Conservation (phyloP, 2,797 vertebrate species). For the Diceros bicornis region DNA sequence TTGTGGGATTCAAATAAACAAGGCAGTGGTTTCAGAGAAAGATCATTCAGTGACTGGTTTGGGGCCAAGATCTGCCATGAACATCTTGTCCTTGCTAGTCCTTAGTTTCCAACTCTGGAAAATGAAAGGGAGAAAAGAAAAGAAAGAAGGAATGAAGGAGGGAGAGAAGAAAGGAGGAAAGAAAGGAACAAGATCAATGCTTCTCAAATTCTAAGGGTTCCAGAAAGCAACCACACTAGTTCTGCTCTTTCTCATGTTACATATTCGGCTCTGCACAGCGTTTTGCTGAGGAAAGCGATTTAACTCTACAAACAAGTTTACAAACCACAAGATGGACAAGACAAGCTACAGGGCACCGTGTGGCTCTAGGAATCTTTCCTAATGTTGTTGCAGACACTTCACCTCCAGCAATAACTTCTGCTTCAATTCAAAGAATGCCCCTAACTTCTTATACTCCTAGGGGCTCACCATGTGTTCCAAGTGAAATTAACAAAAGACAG, state of each 20-base stretch:
- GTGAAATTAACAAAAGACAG: background rate
- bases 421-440: background rate
- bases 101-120: background rate
- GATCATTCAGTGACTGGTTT: background rate
- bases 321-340: slow-evolving; percentile 35
- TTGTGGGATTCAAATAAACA: slow-evolving; percentile 47
- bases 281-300: slow-evolving; percentile 40
- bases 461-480: background rate
- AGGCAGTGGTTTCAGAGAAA: slow-evolving; percentile 1
- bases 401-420: background rate
- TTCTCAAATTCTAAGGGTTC: background rate
- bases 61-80: background rate
- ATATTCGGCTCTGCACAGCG: background rate
- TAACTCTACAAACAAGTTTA: slow-evolving; percentile 41
- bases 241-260: background rate
- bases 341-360: slow-evolving; percentile 18
- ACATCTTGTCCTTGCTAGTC: background rate
- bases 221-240: background rate
- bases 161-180: background rate
- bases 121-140: background rate
- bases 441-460: background rate
- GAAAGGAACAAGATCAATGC: background rate
- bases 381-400: background rate
- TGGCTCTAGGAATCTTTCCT: slow-evolving; percentile 47
- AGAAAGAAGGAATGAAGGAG: rapidly evolving